Evolutionary conservation across 2,113 vertebrate species (phyloP), one percentile per base, ranked within the genome.

Genomic region (Mus spicilegus): DNA sequence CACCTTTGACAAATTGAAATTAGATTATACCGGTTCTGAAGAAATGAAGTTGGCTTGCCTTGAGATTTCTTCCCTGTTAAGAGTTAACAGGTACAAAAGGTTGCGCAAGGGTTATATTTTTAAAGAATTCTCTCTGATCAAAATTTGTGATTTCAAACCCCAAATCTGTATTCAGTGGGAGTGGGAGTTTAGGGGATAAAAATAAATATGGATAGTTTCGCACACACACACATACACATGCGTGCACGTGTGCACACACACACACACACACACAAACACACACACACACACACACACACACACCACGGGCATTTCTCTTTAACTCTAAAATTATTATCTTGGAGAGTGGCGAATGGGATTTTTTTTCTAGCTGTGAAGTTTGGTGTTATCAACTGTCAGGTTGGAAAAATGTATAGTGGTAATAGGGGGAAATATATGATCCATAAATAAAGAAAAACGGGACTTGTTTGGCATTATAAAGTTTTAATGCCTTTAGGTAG

Each of bases 1-100:
- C 97, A 97, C 65, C 5, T 96, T 97, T 98, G 99, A 99, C 98
- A 99, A 98, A 98, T 98, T 97, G 98, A 98, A 99, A 99, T 99
- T 98, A 98, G 99, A 99, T 99, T 97, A 98, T 93, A 96, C 97
- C 96, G 98, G 98, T 98, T 97, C 96, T 96, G 95, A 26, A 96
- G 96, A 97, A 98, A 97, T 95, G 78, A 93, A 97, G 98, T 99
- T 98, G 98, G 98, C 95, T 95, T 97, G 94, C 92, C 95, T 97
- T 97, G 96, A 98, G 97, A 98, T 97, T 98, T 98, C 91, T 94
- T 95, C 85, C 94, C 93, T 78, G 89, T 98, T 98, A 98, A 90
- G 19, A 87, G 96, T 98, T 99, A 98, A 98, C 97, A 98, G 97
- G 96, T 97, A 95, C 91, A 33, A 94, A 82, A 65, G 80, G 75